Base-by-base conservation (phyloP, 2,113 vertebrate genomes). In the Anser brachyrhynchus region DNA sequence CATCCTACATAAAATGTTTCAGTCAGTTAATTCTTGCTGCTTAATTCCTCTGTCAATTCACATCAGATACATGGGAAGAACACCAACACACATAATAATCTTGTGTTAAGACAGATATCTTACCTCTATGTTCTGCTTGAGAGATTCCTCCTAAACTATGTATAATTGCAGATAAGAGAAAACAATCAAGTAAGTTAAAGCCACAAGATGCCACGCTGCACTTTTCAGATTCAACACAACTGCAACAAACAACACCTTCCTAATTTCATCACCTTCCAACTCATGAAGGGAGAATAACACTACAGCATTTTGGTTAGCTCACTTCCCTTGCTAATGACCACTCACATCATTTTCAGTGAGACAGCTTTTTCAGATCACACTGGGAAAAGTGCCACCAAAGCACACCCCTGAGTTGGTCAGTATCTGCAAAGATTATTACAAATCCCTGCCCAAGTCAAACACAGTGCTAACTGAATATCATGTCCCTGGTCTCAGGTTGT, bases 41-140 rank as follows among this genome's bases (percentile, higher is more conserved):
- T 86, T 92, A 86, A 76, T 74, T 80, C 37, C 9, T 75, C 62
- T 91, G 35, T 31, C 41, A 86, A 29, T 91, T 93, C 37, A 33
- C 55, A 86, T 82, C 61, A 72, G 79, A 82, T 26, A 83, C 44
- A 54, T 41, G 8, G 22, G 21, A 72, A 88, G 49, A 82, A 35
- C 17, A 84, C 33, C 54, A 76, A 57, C 8, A 67, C 66, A 22
- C 52, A 9, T 18, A 87, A 74, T 78, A 78, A 57, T 2, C 12
- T 80, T 76, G 26, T 54, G 29, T 44, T 57, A 85, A 88, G n/a
- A 55, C 22, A 59, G 19, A 33, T 35, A 12, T 41, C 43, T 89
- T 87, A 70, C 18, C 21, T 75, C 15, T 73, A 0, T 19, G 18
- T 33, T 83, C 75, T 76, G 22, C 62, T 57, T 62, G 44, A 89